Conservation (phyloP, 2,888 invertebrate genomes). For the Automeris io region DNA sequence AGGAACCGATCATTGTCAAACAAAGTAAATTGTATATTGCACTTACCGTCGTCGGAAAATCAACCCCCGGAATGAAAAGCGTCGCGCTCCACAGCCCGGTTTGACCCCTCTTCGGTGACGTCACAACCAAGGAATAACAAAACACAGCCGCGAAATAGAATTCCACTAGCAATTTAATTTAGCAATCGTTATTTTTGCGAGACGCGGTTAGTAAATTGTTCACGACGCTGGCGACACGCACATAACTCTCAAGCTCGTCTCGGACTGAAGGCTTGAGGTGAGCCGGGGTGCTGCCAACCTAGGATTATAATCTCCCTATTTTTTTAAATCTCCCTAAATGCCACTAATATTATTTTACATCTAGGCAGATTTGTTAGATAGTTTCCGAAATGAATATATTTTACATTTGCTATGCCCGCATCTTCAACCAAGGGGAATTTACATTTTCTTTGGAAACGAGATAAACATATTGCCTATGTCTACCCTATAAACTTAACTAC, state of each 20-base stretch:
- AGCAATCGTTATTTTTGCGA: constrained; percentile 48
- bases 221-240: constrained; percentile 24
- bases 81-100: constrained; percentile 31
- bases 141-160: constrained; percentile 14
- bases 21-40: constrained; percentile 12
- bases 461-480: no score
- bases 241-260: constrained; percentile 32
- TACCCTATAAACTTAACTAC: no score
- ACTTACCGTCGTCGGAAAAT: constrained; percentile 33
- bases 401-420: no score
- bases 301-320: no score
- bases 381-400: no score
- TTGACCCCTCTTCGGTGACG: constrained; percentile 21
- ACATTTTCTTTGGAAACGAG: no score
- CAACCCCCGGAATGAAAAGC: constrained; percentile 29
- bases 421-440: no score
- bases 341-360: no score
- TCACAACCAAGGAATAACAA: constrained; percentile 24
- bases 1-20: constrained; percentile 4
- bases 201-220: constrained; percentile 37
- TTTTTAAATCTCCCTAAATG: no score
- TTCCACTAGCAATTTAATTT: constrained; percentile 38
- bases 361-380: no score
- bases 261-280: constrained; percentile 56
- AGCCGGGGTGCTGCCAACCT: no score